These are phyloP conservation scores for Xestia sexstrigata DNA, from an alignment of 2,888 invertebrate genomes.

Conservation along the genomic window DNA sequence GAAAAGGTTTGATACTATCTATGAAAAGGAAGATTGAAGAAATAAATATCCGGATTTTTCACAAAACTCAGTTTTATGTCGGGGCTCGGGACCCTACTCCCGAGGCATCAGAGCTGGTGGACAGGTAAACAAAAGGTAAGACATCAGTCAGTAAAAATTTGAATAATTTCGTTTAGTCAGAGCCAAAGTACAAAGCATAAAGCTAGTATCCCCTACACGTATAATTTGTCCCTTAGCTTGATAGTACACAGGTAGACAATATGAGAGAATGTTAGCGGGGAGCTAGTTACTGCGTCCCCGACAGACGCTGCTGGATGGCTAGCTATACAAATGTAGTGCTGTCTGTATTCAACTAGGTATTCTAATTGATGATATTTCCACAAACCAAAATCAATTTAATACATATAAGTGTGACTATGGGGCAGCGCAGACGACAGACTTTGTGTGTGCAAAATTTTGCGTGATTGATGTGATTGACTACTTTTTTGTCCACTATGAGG, in stretches of 20 bases:
- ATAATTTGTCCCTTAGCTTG: background rate
- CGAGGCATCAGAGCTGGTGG: no score
- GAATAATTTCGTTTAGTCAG: background rate
- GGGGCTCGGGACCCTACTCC: background rate
- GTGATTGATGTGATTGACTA: no score
- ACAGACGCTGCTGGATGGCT: background rate
- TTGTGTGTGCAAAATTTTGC: no score
- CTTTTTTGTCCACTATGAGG: no score
- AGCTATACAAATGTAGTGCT: background rate
- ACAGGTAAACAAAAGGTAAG: no score
- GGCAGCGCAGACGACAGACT: no score
- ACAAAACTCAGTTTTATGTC: background rate
- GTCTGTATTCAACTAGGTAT: background rate
- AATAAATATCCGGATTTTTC: background rate
- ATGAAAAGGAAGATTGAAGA: background rate
- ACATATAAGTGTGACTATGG: background rate
- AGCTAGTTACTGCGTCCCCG: background rate
- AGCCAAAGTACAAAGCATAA: background rate
- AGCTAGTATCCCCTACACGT: background rate
- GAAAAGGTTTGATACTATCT: background rate
- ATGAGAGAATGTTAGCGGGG: background rate
- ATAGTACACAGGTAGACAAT: background rate
- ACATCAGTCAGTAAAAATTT: background rate
- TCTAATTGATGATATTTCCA: background rate
- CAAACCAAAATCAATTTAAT: background rate